These are phyloP conservation scores for Euura saliciscinereae DNA, from an alignment of 1,140 invertebrate genomes.

Conservation along the genomic window DNA sequence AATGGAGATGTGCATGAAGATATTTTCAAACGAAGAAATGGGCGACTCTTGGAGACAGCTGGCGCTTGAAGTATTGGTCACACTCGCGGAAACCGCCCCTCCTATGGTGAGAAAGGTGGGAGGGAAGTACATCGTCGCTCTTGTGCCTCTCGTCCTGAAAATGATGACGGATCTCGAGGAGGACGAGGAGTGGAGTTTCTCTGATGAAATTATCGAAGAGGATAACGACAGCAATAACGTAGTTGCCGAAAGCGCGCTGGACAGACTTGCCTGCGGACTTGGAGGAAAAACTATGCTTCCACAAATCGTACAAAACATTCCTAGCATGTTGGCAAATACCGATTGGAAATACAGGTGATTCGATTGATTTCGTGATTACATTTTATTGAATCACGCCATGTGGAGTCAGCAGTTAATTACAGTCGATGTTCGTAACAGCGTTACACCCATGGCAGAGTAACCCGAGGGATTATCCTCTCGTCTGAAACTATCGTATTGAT, in stretches of 20 bases:
- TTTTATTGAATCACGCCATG: conserved; percentile 32
- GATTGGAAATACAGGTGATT: conserved; percentile 77
- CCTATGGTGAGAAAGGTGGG: conserved; percentile 94
- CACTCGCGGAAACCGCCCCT: conserved; percentile 92
- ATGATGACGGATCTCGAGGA: conserved; percentile 99
- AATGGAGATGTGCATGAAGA: conserved; percentile 91
- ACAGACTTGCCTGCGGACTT: conserved; percentile 93
- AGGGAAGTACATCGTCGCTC: conserved; percentile 76
- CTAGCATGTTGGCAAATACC: conserved; percentile 83
- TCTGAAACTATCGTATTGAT: conserved; percentile 42
- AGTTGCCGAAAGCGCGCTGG: conserved; percentile 94
- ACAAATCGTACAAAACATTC: conserved; percentile 84
- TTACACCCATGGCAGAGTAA: conserved; percentile 53
- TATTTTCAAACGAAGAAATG: conserved; percentile 67
- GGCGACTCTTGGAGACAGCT: conserved; percentile 89
- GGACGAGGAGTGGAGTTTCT: conserved; percentile 77
- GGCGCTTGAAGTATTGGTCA: conserved; percentile 92
- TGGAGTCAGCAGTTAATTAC: conserved; percentile 48
- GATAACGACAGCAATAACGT: conserved; percentile 88
- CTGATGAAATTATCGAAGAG: conserved; percentile 73
- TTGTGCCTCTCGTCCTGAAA: conserved; percentile 84
- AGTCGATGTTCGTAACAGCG: conserved; percentile 35
- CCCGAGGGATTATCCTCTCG: conserved; percentile 25
- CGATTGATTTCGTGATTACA: conserved; percentile 1
- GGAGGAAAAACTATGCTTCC: conserved; percentile 95